These are phyloP conservation scores for Sceliomorpha sp. DNA, from an alignment of 2,888 invertebrate genomes.

Conservation along the genomic window DNA sequence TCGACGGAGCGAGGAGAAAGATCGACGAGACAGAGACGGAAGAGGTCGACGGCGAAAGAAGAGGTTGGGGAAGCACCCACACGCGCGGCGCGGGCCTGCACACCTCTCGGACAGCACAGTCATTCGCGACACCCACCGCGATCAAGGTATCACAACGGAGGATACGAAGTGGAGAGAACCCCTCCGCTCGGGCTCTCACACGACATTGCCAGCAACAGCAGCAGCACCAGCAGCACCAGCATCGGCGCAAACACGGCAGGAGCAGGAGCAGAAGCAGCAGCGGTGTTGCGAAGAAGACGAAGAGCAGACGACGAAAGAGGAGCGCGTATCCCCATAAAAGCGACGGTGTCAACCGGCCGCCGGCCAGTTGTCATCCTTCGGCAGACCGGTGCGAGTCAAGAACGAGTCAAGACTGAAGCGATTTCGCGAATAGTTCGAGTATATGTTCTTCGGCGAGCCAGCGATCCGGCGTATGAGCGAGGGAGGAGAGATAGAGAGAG, in stretches of 20 bases:
- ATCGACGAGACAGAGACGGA: too few relatives aligned
- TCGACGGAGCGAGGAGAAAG: too few relatives aligned
- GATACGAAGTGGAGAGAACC: conserved; percentile 55
- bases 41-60: conserved; percentile 17
- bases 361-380: conserved; percentile 71
- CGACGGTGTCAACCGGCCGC: conserved; percentile 67
- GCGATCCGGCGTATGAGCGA: too few relatives aligned
- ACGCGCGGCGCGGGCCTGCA: conserved; percentile 61
- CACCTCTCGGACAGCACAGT: conserved; percentile 64
- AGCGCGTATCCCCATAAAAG: conserved; percentile 68
- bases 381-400: conserved; percentile 53
- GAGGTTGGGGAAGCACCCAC: conserved; percentile 58
- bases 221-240: conserved; percentile 1
- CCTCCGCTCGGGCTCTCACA: conserved; percentile 35
- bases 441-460: too few relatives aligned
- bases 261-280: too few relatives aligned
- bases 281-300: conserved; percentile 30
- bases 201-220: not conserved
- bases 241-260: not conserved
- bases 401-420: conserved; percentile 1
- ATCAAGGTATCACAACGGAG: conserved; percentile 61
- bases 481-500: too few relatives aligned
- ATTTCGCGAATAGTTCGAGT: not conserved
- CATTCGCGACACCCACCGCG: conserved; percentile 67
- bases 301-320: conserved; percentile 41